Conservation (phyloP, 2,888 invertebrate species). For the Carcina quercana region DNA sequence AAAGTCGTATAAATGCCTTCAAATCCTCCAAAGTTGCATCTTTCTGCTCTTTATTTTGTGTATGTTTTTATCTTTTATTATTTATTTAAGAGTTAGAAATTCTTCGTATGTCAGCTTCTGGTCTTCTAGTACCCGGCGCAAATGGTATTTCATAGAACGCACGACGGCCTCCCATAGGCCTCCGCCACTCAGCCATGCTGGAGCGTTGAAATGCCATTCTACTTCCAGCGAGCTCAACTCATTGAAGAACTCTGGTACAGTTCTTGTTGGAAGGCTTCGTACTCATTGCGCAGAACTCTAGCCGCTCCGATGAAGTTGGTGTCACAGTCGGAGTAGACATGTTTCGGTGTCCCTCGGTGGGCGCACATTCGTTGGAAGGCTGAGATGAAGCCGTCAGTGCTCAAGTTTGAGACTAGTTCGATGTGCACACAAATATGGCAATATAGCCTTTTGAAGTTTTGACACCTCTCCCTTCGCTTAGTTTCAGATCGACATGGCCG, state of each 20-base stretch:
- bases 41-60: too few relatives aligned
- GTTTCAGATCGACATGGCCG: conserved; percentile 11
- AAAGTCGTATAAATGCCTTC: too few relatives aligned
- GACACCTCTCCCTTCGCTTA: conserved; percentile 11
- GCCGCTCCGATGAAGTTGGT: conserved; percentile 16
- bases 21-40: too few relatives aligned
- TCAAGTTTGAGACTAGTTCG: conserved; percentile 15
- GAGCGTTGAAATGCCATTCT: conserved; percentile 15
- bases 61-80: too few relatives aligned
- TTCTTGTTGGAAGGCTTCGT: not conserved
- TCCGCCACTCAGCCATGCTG: conserved; percentile 12
- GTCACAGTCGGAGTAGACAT: conserved; percentile 14
- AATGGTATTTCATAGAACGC: conserved; percentile 6
- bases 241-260: not conserved
- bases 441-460: conserved; percentile 13
- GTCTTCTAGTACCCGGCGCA: conserved; percentile 7
- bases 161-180: conserved; percentile 13
- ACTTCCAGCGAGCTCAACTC: conserved; percentile 1
- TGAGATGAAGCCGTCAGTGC: conserved; percentile 13
- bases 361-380: conserved; percentile 13
- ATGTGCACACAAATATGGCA: conserved; percentile 13
- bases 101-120: not conserved
- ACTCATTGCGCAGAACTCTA: not conserved
- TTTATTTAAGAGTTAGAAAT: not conserved
- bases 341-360: conserved; percentile 12